phyloP scores from a whole-genome alignment of 2,888 invertebrate species.

The Eupithecia subumbrata region DNA sequence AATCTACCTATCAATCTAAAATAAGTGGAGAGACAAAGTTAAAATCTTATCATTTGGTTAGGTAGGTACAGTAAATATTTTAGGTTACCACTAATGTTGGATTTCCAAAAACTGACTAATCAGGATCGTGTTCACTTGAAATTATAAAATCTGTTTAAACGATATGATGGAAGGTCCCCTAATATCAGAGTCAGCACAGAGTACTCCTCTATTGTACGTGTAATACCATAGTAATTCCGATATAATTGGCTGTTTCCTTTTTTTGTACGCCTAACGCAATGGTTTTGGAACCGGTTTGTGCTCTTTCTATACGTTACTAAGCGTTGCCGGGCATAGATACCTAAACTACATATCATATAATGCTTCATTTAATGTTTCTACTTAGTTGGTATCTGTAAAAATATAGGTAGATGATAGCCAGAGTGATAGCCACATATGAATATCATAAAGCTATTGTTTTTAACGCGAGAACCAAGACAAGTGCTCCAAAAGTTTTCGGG shows the following conservation, averaged over 20 bases:
- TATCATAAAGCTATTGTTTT: background rate
- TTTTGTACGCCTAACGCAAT: conserved; percentile 46
- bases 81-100: too few relatives aligned
- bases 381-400: background rate
- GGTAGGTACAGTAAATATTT: too few relatives aligned
- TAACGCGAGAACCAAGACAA: background rate
- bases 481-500: background rate
- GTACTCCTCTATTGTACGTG: conserved; percentile 26
- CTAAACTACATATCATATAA: background rate
- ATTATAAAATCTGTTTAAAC: background rate
- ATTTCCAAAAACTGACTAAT: background rate
- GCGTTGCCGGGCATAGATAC: background rate
- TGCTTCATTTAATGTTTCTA: background rate
- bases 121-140: background rate
- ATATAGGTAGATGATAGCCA: background rate
- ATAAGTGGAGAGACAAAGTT: background rate
- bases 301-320: background rate
- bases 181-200: conserved; percentile 3
- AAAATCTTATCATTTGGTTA: too few relatives aligned
- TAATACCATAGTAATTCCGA: conserved; percentile 28
- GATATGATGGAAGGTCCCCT: background rate
- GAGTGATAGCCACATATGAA: too few relatives aligned
- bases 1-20: too few relatives aligned
- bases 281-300: conserved; percentile 51
- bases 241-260: conserved; percentile 59